Percentiles rank a stretch among this genome's conserved stretches.
Evolutionary conservation across 35 echinoderm and acorn worm species (phyloP).

Genomic region (Diadema setosum): DNA sequence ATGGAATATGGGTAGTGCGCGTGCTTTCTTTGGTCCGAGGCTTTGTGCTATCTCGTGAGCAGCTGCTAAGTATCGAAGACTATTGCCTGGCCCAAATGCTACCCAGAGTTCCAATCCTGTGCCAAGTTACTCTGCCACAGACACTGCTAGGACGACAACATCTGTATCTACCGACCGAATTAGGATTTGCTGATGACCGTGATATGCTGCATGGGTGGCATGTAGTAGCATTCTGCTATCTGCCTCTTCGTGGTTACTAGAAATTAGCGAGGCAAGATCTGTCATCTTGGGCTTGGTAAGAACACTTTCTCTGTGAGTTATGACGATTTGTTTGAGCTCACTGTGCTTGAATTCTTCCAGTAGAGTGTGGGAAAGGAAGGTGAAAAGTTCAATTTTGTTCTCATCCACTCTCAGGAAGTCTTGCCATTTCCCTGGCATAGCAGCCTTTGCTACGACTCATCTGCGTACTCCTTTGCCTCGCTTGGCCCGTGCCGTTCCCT

Average conservation of each 20-base stretch:
- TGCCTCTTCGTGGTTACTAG: slow-evolving; percentile 56
- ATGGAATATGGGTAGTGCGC: slow-evolving; percentile 20
- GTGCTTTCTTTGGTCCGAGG: slow-evolving; percentile 28
- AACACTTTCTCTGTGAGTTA: slow-evolving; percentile 13
- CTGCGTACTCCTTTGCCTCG: slow-evolving; percentile 52
- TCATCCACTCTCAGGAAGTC: slow-evolving; percentile 34
- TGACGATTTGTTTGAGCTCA: slow-evolving; percentile 17
- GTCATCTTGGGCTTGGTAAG: background rate
- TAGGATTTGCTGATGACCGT: background rate
- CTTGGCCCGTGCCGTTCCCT: slow-evolving; percentile 21
- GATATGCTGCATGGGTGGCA: background rate
- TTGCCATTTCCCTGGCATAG: slow-evolving; percentile 54
- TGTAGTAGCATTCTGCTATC: slow-evolving; percentile 41
- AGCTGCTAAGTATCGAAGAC: slow-evolving; percentile 9
- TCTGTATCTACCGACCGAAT: slow-evolving; percentile 57
- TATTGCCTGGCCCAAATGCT: background rate
- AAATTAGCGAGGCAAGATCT: background rate
- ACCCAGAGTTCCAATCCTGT: background rate
- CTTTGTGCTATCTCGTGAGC: slow-evolving; percentile 11
- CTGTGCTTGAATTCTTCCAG: background rate
- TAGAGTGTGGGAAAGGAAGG: background rate
- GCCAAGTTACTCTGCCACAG: background rate
- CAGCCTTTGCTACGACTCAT: slow-evolving; percentile 8
- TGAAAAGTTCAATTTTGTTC: slow-evolving; percentile 57
- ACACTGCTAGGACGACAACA: slow-evolving; percentile 17